phyloP scores from a whole-genome alignment of 2,113 vertebrate genomes.

The Takifugu flavidus region DNA sequence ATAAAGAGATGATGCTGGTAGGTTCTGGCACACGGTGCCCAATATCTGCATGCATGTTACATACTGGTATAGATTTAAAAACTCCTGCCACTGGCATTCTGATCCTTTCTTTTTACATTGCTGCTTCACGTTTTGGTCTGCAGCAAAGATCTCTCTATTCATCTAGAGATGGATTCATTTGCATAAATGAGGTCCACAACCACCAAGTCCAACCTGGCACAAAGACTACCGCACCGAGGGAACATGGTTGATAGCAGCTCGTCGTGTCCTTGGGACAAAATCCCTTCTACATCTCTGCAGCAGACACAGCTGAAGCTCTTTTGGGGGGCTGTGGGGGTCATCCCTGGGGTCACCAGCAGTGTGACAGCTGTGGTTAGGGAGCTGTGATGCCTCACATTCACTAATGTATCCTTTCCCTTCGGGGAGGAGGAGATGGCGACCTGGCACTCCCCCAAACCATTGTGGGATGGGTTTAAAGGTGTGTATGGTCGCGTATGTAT shows the following conservation, averaged over 20 bases:
- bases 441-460: constrained; percentile 60
- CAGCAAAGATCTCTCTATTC: constrained; percentile 62
- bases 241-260: constrained; percentile 54
- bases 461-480: constrained; percentile 31
- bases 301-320: constrained; percentile 4
- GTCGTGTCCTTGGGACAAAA: constrained; percentile 59
- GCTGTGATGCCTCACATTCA: constrained; percentile 50
- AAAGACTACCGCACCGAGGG: constrained; percentile 21
- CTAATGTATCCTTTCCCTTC: constrained; percentile 63
- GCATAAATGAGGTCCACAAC: constrained; percentile 59
- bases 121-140: too few relatives aligned
- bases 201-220: constrained; percentile 63
- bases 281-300: constrained; percentile 41
- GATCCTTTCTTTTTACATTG: too few relatives aligned
- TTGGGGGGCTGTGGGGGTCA: constrained; percentile 50
- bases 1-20: constrained; percentile 41
- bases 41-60: too few relatives aligned
- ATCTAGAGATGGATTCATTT: constrained; percentile 70
- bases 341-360: constrained; percentile 54
- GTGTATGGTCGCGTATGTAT: background rate
- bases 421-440: constrained; percentile 56
- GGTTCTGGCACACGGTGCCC: constrained; percentile 36
- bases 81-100: too few relatives aligned
- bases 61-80: too few relatives aligned
- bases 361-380: constrained; percentile 59